Base-by-base conservation (phyloP, 1,140 invertebrate genomes). In the Calosoma granatense region DNA sequence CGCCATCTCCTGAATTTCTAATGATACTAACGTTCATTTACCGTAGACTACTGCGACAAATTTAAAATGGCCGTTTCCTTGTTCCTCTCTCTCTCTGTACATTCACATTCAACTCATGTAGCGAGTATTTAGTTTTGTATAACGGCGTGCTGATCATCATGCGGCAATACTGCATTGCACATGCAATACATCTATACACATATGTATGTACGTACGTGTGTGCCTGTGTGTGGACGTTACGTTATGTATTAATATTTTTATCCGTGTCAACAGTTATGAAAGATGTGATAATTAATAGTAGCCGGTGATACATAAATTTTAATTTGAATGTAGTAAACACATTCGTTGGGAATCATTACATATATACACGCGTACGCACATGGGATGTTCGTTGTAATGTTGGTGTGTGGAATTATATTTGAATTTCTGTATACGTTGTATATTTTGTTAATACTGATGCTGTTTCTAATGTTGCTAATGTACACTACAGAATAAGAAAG, bases 51-150 rank as follows among this genome's bases (percentile, higher is more conserved):
- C n/a, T n/a, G n/a, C n/a, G n/a, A n/a, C n/a, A n/a, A n/a, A n/a
- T 56, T 39, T 47, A 56, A 59, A 47, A 55, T 54, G 58, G 58
- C 58, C 54, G 58, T 57, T 60, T 57, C 57, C 59, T 57, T 60
- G 55, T n/a, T n/a, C n/a, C n/a, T n/a, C n/a, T n/a, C n/a, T n/a
- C n/a, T n/a, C n/a, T n/a, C n/a, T n/a, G n/a, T 57, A 53, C 53
- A 51, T 52, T 51, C 56, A 57, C 53, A 57, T 57, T 53, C 51
- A 57, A 53, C 51, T 54, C 20, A 52, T 26, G 17, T 51, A 36
- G 54, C 6, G 51, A 9, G 51, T 53, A 57, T 39, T 52, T 58
- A 36, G 26, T 36, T 36, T 9, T 36, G 26, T 36, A 36, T 36
- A 36, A 36, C 26, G 26, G n/a, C 26, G 26, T 36, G 6, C 6